Percentiles rank a stretch among this genome's conserved stretches.
These are phyloP conservation scores for Meandrina meandrites DNA, from an alignment of 92 coral and sea anemone genomes.

Conservation along the genomic window DNA sequence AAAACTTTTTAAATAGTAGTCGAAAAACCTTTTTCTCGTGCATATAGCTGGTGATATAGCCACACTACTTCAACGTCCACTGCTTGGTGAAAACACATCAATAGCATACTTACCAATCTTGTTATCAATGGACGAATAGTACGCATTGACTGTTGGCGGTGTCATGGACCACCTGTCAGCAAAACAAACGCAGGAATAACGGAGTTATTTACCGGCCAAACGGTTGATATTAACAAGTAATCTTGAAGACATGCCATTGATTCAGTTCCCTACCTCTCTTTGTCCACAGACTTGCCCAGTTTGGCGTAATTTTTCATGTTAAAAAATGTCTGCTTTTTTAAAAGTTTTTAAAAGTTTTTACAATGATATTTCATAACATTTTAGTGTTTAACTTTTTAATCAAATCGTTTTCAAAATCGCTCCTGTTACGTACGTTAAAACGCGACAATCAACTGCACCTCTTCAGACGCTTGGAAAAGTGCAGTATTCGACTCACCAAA, in stretches of 20 bases:
- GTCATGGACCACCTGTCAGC: conserved; percentile 76
- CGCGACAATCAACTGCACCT: too few relatives aligned
- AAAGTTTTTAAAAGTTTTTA: too few relatives aligned
- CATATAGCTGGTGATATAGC: not conserved
- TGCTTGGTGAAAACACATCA: not conserved
- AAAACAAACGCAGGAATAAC: not conserved
- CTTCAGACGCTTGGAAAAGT: too few relatives aligned
- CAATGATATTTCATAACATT: too few relatives aligned
- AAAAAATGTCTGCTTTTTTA: too few relatives aligned
- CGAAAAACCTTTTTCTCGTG: not conserved
- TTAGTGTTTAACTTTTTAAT: too few relatives aligned
- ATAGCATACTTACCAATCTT: conserved; percentile 78
- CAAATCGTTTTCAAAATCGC: too few relatives aligned
- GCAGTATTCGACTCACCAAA: too few relatives aligned
- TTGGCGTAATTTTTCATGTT: conserved; percentile 68
- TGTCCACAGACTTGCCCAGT: conserved; percentile 87
- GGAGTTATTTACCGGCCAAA: not conserved
- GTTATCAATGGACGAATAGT: conserved; percentile 82
- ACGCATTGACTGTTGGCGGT: conserved; percentile 90
- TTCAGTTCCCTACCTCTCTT: conserved; percentile 56
- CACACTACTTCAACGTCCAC: not conserved
- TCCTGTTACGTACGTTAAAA: too few relatives aligned
- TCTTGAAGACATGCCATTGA: not conserved
- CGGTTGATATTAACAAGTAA: not conserved
- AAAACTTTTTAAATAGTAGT: too few relatives aligned